phyloP scores from a whole-genome alignment of 2,888 invertebrate species.

The Diadegma fenestrale region DNA sequence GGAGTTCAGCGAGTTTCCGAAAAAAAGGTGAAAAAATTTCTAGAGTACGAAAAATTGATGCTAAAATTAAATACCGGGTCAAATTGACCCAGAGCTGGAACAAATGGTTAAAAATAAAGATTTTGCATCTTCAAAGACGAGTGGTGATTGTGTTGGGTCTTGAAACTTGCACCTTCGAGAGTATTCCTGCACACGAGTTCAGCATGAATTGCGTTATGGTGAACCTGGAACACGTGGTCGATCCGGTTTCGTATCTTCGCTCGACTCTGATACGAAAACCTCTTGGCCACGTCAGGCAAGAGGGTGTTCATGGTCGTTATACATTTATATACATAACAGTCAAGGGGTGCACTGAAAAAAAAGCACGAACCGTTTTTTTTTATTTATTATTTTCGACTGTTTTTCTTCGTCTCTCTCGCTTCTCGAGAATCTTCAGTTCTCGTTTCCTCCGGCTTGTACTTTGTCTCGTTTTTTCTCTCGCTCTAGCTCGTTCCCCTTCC shows the following conservation, averaged over 20 bases:
- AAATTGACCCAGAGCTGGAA: too few species aligned
- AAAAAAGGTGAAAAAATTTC: too few species aligned
- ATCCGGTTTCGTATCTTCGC: conserved; percentile 41
- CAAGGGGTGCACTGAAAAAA: conserved; percentile 20
- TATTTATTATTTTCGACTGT: background rate
- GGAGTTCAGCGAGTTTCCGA: too few species aligned
- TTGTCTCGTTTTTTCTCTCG: background rate
- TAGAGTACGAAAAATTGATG: too few species aligned
- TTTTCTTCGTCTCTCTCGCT: background rate
- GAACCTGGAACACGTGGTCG: conserved; percentile 23
- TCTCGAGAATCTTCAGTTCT: background rate
- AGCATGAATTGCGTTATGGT: background rate
- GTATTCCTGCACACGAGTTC: background rate
- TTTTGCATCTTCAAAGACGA: background rate
- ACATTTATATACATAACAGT: conserved; percentile 20
- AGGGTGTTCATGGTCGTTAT: conserved; percentile 56
- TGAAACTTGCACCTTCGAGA: background rate
- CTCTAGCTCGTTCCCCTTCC: conserved; percentile 19
- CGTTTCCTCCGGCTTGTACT: background rate
- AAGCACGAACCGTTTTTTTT: conserved; percentile 18
- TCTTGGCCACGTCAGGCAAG: conserved; percentile 39
- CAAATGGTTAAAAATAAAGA: background rate
- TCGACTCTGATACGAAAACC: conserved; percentile 53
- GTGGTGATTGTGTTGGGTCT: background rate
- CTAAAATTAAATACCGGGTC: too few species aligned